A percentile compares a stretch with the other conserved stretches of the same genome.
phyloP scores from a whole-genome alignment of 2,797 vertebrate species.

The Crocidura indochinensis region DNA sequence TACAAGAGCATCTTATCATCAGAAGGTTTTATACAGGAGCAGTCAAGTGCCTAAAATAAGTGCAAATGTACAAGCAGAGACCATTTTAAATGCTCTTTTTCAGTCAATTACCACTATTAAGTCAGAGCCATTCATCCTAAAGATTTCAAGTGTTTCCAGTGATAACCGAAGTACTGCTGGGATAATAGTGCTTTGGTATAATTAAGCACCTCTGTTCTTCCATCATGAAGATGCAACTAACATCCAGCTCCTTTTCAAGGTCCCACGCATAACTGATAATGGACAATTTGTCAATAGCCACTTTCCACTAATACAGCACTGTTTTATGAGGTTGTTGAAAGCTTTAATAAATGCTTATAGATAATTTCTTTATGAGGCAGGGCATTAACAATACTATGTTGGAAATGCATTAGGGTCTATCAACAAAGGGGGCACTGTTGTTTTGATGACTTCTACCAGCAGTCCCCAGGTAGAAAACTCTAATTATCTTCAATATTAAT shows the following conservation, averaged over 20 bases:
- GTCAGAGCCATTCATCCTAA: conserved; percentile 80
- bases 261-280: background rate
- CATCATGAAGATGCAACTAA: conserved; percentile 54
- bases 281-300: conserved; percentile 72
- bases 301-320: conserved; percentile 24
- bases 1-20: background rate
- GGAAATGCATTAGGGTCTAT: conserved; percentile 43
- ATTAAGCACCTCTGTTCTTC: conserved; percentile 78
- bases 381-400: conserved; percentile 62
- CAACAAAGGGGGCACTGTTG: conserved; percentile 20
- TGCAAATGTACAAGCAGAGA: conserved; percentile 48
- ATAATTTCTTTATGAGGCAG: conserved; percentile 69
- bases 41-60: background rate
- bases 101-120: conserved; percentile 78
- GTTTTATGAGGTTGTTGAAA: background rate
- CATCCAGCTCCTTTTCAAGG: conserved; percentile 44
- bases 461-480: conserved; percentile 49
- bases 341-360: conserved; percentile 45
- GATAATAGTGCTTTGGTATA: conserved; percentile 79
- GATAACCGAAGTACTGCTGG: conserved; percentile 77
- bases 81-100: conserved; percentile 80
- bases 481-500: conserved; percentile 82
- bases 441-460: conserved; percentile 70
- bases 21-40: background rate
- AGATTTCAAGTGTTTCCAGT: conserved; percentile 80